These are phyloP conservation scores for Adoxophyes honmai DNA, from an alignment of 1,140 invertebrate species.

Conservation along the genomic window DNA sequence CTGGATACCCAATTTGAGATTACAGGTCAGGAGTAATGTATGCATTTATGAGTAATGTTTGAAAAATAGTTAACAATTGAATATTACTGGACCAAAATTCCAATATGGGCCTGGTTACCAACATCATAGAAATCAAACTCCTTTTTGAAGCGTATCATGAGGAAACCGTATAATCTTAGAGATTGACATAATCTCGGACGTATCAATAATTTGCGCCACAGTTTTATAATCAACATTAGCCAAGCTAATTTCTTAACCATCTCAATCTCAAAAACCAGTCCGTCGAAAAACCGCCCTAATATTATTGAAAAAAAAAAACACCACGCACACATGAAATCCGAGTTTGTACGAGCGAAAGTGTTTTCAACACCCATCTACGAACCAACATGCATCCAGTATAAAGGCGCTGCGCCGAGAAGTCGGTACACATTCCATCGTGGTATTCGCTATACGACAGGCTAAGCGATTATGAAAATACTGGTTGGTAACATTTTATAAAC, in stretches of 20 bases:
- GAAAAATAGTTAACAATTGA: no score
- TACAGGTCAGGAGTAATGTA: no score
- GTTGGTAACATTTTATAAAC: slow-evolving; percentile 47
- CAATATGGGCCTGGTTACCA: no score
- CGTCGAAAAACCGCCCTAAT: slow-evolving; percentile 24
- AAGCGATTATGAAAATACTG: slow-evolving; percentile 71
- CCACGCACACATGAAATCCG: slow-evolving; percentile 40
- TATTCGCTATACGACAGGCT: slow-evolving; percentile 64
- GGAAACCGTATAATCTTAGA: no score
- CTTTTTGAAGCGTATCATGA: no score
- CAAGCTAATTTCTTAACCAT: slow-evolving; percentile 7
- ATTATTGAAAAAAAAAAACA: slow-evolving; percentile 27
- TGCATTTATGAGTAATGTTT: no score
- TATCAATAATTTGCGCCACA: slow-evolving; percentile 1
- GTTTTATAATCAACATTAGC: neutral
- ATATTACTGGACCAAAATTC: no score
- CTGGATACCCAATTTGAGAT: no score
- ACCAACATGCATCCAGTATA: slow-evolving; percentile 62
- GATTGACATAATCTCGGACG: neutral
- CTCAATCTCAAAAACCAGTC: neutral
- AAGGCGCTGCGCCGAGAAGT: slow-evolving; percentile 37
- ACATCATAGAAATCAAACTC: no score
- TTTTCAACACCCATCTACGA: slow-evolving; percentile 60
- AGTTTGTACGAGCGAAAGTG: slow-evolving; percentile 59
- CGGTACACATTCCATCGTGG: slow-evolving; percentile 57